phyloP scores from a whole-genome alignment of 2,888 invertebrate species.

The Hypomecis punctinalis region DNA sequence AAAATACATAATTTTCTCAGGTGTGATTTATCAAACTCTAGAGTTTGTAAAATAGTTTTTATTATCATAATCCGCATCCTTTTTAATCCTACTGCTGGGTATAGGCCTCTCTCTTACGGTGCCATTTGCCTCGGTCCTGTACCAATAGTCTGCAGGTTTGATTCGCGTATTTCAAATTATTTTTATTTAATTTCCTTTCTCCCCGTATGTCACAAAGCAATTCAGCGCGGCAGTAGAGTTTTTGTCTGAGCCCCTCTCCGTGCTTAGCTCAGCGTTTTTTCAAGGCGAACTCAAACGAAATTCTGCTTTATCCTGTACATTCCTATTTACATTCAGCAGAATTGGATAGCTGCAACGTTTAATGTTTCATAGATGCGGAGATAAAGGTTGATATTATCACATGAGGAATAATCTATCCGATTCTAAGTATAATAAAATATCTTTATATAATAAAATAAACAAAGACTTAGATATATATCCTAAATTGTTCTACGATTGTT shows the following conservation, averaged over 20 bases:
- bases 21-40: too few relatives aligned
- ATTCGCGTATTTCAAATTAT: not conserved
- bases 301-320: conserved; percentile 43
- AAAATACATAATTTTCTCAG: too few relatives aligned
- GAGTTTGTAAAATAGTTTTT: too few relatives aligned
- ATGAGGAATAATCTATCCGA: not conserved
- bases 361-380: conserved; percentile 20
- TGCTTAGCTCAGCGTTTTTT: conserved; percentile 47
- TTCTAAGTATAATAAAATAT: too few relatives aligned
- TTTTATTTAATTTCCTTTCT: not conserved
- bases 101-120: too few relatives aligned
- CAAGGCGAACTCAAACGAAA: conserved; percentile 44
- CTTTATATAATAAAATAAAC: too few relatives aligned
- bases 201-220: conserved; percentile 40
- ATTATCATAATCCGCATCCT: too few relatives aligned
- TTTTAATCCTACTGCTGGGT: too few relatives aligned
- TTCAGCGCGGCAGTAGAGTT: conserved; percentile 48
- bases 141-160: too few relatives aligned
- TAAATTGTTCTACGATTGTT: too few relatives aligned
- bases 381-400: not conserved
- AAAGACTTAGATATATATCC: too few relatives aligned
- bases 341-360: conserved; percentile 41
- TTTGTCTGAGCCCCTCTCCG: conserved; percentile 48
- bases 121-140: too few relatives aligned
- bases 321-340: conserved; percentile 41